These are phyloP conservation scores for Diorhabda carinulata DNA, from an alignment of 1,140 invertebrate species.

Conservation along the genomic window DNA sequence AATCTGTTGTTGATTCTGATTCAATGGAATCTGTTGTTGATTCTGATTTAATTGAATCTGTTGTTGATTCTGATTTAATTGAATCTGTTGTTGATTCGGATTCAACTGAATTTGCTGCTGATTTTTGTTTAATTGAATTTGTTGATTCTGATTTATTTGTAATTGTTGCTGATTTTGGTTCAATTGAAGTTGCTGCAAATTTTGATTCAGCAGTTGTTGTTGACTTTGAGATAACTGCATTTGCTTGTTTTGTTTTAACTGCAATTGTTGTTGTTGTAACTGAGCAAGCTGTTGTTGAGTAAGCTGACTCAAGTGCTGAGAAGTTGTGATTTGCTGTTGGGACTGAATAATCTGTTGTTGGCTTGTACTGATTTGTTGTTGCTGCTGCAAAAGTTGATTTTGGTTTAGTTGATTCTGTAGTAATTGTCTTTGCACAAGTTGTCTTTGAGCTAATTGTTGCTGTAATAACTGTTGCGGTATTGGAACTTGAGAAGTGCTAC, in stretches of 20 bases:
- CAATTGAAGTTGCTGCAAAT: conserved; percentile 40
- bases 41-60: conserved; percentile 51
- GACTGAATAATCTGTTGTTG: conserved; percentile 20
- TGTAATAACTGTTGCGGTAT: conserved; percentile 36
- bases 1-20: conserved; percentile 27
- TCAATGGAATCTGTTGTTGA: conserved; percentile 51
- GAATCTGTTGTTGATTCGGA: conserved; percentile 43
- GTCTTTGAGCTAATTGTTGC: conserved; percentile 32
- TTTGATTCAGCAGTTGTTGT: conserved; percentile 21
- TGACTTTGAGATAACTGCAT: conserved; percentile 31
- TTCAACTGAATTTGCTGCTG: conserved; percentile 43
- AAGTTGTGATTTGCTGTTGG: conserved; percentile 20
- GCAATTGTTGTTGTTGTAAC: conserved; percentile 43
- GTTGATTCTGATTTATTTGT: conserved; percentile 31
- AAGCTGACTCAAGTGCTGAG: conserved; percentile 43
- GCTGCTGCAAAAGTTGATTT: conserved; percentile 29
- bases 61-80: conserved; percentile 48
- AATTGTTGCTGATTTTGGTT: conserved; percentile 43
- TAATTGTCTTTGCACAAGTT: conserved; percentile 29
- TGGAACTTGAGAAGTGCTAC: conserved; percentile 24
- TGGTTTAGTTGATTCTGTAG: conserved; percentile 30
- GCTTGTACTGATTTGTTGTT: conserved; percentile 27
- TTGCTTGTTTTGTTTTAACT: conserved; percentile 42
- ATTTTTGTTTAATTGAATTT: conserved; percentile 26
- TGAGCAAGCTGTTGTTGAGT: conserved; percentile 45